Evolutionary conservation across 2,113 vertebrate genomes (phyloP), one percentile per base, ranked within the genome.

Genomic region (Centropus bengalensis): DNA sequence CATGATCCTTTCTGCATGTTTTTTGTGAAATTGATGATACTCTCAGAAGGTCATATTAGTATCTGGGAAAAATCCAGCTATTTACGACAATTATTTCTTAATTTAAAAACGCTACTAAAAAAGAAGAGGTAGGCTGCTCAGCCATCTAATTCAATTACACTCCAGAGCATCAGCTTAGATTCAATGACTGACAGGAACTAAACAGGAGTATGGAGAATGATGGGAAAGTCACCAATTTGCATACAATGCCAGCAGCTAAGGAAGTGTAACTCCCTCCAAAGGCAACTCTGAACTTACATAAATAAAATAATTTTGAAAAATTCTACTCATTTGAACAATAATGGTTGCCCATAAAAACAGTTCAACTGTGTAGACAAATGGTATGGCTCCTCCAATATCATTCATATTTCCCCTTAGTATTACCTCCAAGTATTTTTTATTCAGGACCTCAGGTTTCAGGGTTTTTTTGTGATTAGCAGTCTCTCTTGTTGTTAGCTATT

Each of bases 381-480:
- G 44, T 74, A 58, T 19, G 44, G 16, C 9, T 63, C 33, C 22
- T 75, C 47, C 52, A 55, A 19, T 63, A 91, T 27, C 52, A 32
- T 12, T 64, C 18, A 27, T 67, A 68, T 60, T 82, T 88, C 24
- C 59, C 40, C 21, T 9, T 58, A 69, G 7, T 64, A 36, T 45
- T 16, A 73, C n/a, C 49, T 60, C 22, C 36, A 9, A 9, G 4
- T 68, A 44, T 36, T 66, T 85, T 32, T 79, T 14, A 54, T 64
- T 94, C 75, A 66, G 45, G n/a, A 45, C 27, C 42, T 89, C n/a
- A 66, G 33, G 11, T 81, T 74, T 91, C 45, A n/a, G 54, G 9
- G 0, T 0, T 0, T 1, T 71, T 55, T 28, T 71, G n/a, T 64
- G 52, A 67, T 44, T 54, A 91, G 54, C 10, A 58, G 9, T 7